A percentile compares a stretch with the other conserved stretches of the same genome.
Evolutionary conservation across 2,888 invertebrate genomes (phyloP).

Genomic region (Xylocampa areola): DNA sequence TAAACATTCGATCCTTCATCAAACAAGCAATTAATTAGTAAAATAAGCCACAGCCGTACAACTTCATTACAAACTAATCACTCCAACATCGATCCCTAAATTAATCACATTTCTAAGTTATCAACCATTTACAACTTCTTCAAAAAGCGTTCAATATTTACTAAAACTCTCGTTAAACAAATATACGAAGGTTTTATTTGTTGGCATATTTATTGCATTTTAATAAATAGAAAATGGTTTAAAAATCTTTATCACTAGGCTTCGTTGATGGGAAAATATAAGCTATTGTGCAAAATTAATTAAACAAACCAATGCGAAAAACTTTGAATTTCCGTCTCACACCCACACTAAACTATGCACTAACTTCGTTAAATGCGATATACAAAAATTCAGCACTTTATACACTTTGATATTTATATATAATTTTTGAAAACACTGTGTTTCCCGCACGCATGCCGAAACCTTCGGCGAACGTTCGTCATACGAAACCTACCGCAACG

Average conservation of each 20-base stretch:
- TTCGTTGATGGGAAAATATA: conserved; percentile 35
- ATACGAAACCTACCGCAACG: conserved; percentile 81
- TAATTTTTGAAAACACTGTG: conserved; percentile 52
- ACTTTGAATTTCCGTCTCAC: conserved; percentile 63
- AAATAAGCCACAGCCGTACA: conserved; percentile 50
- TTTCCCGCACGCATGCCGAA: conserved; percentile 59
- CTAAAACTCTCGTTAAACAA: conserved; percentile 15
- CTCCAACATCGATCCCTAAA: conserved; percentile 7
- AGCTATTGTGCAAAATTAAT: conserved; percentile 32
- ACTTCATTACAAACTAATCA: conserved; percentile 42
- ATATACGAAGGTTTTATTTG: conserved; percentile 23
- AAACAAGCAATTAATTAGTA: conserved; percentile 67
- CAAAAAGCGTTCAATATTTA: conserved; percentile 20
- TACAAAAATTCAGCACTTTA: conserved; percentile 62
- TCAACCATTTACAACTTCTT: conserved; percentile 3
- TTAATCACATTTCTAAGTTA: conserved; percentile 17
- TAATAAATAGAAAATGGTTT: no score
- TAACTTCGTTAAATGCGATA: conserved; percentile 49
- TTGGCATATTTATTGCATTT: conserved; percentile 29
- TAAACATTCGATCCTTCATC: conserved; percentile 57
- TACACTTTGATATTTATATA: conserved; percentile 46
- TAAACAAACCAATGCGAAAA: conserved; percentile 68
- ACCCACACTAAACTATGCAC: conserved; percentile 62
- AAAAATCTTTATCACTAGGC: conserved; percentile 16
- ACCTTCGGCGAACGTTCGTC: conserved; percentile 66